Evolutionary conservation across 1,140 invertebrate genomes (phyloP).

Genomic region (Drosophila truncata): DNA sequence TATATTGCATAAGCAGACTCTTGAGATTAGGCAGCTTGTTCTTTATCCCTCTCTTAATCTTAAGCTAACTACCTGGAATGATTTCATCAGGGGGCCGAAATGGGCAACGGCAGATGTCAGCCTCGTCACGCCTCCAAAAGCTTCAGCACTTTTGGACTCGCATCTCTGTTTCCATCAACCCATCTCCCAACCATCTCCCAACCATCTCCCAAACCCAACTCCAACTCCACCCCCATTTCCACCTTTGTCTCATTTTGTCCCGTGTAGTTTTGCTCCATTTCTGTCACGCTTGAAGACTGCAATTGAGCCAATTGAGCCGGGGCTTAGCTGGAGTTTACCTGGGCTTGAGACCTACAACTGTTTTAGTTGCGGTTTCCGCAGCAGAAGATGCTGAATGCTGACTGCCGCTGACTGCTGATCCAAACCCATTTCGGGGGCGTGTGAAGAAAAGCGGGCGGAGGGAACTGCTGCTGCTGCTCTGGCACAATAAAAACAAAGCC

Average conservation of each 20-base stretch:
- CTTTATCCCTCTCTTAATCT: not conserved
- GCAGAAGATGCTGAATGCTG: slow-evolving; percentile 55
- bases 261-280: slow-evolving; percentile 77
- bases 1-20: slow-evolving; percentile 44
- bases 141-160: slow-evolving; percentile 14
- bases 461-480: no score
- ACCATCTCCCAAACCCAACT: not conserved
- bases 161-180: not conserved
- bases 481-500: slow-evolving; percentile 50
- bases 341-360: slow-evolving; percentile 62
- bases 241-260: slow-evolving; percentile 53
- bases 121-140: slow-evolving; percentile 51
- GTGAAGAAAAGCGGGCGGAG: slow-evolving; percentile 50
- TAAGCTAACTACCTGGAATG: slow-evolving; percentile 57
- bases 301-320: slow-evolving; percentile 78
- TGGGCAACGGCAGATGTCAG: slow-evolving; percentile 51
- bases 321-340: slow-evolving; percentile 7
- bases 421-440: slow-evolving; percentile 56
- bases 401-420: slow-evolving; percentile 6
- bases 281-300: slow-evolving; percentile 82
- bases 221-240: slow-evolving; percentile 49
- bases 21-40: not conserved
- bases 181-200: not conserved
- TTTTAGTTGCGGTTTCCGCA: slow-evolving; percentile 60
- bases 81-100: slow-evolving; percentile 64